Evolutionary conservation across 1,140 invertebrate genomes (phyloP), one percentile per base, ranked within the genome.

Genomic region (Drosophila sp.): DNA sequence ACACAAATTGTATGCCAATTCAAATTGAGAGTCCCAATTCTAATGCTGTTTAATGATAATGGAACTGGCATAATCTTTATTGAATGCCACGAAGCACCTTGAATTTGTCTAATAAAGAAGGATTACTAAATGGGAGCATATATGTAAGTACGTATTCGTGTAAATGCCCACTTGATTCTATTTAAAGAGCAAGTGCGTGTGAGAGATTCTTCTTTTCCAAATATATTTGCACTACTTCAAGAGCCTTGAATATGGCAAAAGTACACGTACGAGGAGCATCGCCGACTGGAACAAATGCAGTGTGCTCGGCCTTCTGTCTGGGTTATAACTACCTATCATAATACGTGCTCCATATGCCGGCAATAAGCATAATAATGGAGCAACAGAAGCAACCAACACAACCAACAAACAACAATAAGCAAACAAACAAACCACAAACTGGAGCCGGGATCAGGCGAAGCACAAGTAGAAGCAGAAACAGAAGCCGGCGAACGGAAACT

Each of bases 311-410:
- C 30, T 57, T 57, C 32, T 57, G 55, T 8, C 27, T 30, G 11
- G 60, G 44, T 65, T 70, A 55, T 66, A 70, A 74, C 66, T 71
- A 75, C 63, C 41, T 66, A 79, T 76, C 76, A 79, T 79, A 79
- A 76, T 79, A 79, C 76, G 76, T 79, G 76, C 76, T 79, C 76
- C 76, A 79, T 79, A 72, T 71, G 72, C 76, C 23, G 68, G 32
- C 76, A 79, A 76, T 79, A 76, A 76, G 76, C 76, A 79, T 79
- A 71, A 79, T 79, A 79, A 79, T 71, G 68, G 61, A 40, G 33
- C 61, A 65, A 60, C 7, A 35, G 33, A 35, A 35, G 35, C 35
- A 11, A 57, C 23, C 29, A 7, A 60, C n/a, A 33, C 63, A 68
- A 60, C 35, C 64, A 64, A 61, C 70, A 71, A 67, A 61, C 60